Conservation (phyloP, 2,797 vertebrate genomes). For the Alca torda region DNA sequence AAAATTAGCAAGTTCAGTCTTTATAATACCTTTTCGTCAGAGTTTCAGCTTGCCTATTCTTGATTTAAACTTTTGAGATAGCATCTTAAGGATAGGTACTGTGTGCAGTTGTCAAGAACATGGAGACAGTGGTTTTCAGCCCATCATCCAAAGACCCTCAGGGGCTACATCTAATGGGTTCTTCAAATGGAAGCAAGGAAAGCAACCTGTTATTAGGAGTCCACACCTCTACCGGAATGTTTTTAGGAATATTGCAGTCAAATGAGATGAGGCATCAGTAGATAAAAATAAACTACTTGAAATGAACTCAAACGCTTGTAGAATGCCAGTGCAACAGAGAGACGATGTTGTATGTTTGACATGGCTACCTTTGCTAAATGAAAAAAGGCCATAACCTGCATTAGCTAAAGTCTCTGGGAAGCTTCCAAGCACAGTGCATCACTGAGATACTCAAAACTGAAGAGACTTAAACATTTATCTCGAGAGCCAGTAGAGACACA, state of each 20-base stretch:
- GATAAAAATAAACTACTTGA: neutral
- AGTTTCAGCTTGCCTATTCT: neutral
- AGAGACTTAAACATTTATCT: neutral
- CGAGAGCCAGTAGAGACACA: neutral
- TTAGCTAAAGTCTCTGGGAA: neutral
- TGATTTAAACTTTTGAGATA: neutral
- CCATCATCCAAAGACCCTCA: neutral
- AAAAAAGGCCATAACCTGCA: neutral
- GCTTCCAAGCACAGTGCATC: neutral
- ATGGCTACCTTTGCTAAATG: neutral
- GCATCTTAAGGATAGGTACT: neutral
- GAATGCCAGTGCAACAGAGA: neutral
- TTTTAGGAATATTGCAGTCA: neutral
- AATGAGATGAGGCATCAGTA: neutral
- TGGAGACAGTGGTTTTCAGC: neutral
- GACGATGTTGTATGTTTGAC: neutral
- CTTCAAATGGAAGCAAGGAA: neutral
- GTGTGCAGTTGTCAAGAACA: neutral
- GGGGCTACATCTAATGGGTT: neutral
- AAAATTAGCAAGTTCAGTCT: neutral
- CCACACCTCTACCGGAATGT: neutral
- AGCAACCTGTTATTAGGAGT: neutral
- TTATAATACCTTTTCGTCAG: neutral
- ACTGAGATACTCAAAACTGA: neutral
- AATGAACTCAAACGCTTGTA: neutral